A percentile compares a stretch with the other conserved stretches of the same genome.
These are phyloP conservation scores for Amblyornis subalaris DNA, from an alignment of 2,113 vertebrate genomes.

Conservation along the genomic window DNA sequence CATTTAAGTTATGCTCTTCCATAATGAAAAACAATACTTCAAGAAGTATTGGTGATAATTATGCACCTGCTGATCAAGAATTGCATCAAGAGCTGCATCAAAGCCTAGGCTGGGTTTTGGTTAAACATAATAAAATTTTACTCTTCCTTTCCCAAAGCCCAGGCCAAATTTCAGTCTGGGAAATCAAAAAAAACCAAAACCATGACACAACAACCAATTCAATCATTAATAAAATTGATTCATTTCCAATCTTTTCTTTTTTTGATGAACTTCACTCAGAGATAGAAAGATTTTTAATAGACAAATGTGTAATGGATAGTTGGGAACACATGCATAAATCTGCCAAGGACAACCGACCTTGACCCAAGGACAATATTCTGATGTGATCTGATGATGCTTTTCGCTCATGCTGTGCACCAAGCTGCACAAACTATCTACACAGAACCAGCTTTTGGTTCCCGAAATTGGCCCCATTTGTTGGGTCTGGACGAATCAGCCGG, in stretches of 20 bases:
- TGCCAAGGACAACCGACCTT: background rate
- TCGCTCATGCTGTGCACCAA: accelerated
- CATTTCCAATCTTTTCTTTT: background rate
- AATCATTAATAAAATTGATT: background rate
- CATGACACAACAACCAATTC: accelerated
- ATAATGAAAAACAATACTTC: background rate
- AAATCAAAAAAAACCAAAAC: background rate
- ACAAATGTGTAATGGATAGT: background rate
- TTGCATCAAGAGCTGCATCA: background rate
- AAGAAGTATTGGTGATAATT: background rate
- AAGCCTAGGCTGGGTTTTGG: background rate
- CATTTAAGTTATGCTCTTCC: background rate
- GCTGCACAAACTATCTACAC: background rate
- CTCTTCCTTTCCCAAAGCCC: background rate
- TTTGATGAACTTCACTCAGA: background rate
- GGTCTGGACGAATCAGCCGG: background rate
- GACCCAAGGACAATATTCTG: background rate
- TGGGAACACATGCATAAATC: background rate
- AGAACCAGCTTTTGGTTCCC: background rate
- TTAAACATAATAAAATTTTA: background rate
- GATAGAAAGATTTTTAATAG: background rate
- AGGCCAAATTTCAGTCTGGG: background rate
- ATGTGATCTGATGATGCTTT: background rate
- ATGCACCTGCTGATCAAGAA: background rate
- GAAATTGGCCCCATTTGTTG: background rate